Base-by-base conservation (phyloP, 2,113 vertebrate genomes). In the Sterrhoptilus dennistouni region DNA sequence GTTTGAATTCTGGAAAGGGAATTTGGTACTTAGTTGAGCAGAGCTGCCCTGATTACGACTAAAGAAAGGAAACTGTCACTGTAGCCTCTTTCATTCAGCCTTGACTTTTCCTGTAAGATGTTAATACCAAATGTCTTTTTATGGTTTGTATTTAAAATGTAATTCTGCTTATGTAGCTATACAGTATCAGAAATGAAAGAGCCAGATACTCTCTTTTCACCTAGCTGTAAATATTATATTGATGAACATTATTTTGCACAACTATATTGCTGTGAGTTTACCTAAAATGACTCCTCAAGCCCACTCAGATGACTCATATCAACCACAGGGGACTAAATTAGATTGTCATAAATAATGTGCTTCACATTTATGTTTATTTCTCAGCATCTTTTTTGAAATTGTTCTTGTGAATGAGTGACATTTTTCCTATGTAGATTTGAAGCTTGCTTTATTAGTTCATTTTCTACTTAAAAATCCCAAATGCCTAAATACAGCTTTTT, bases 221-320 rank as follows among this genome's bases (percentile, higher is more conserved):
- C 36, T 77, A 77, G 16, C 66, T 79, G 70, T 93, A 90, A 77
- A 83, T 92, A 85, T 59, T 77, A 68, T 38, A 78, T 85, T 92
- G 66, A 78, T 83, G 81, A 91, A 90, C 7, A 9, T 49, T 79
- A 83, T 90, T 95, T 95, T 96, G 69, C 69, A n/a, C 38, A 81
- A 93, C 63, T 60, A 89, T 93, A 93, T 87, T 72, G 59, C 40
- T 81, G 23, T 76, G 40, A 90, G 35, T 91, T 96, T 95, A 92
- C 80, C 49, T 92, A 95, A 97, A 97, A 94, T 92, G 96, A 87
- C 33, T 94, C 56, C 45, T 54, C 11, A 47, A 45, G 33, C 93
- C 94, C 61, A 96, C 88, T 94, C 84, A 72, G 78, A 96, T 97
- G 96, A 97, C 91, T 97, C 96, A 40, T 59, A 82, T 84, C 80